Evolutionary conservation across 2,797 vertebrate species (phyloP).

Genomic region (Cyprinodon diabolis): DNA sequence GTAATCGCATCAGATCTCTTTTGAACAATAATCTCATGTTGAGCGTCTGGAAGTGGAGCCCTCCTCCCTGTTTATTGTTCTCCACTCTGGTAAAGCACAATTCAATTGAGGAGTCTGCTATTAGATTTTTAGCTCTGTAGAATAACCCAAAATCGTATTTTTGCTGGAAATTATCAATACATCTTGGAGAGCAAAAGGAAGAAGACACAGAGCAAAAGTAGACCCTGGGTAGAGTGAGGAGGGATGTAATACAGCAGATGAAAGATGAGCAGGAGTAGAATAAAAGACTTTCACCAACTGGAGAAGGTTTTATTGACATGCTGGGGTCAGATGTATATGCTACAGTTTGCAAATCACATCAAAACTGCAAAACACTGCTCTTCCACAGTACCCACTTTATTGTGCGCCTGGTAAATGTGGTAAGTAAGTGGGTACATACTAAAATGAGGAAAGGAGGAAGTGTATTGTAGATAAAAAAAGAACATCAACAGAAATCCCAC

Average conservation of each 20-base stretch:
- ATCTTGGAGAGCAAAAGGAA: conserved; percentile 94
- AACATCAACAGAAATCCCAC: not conserved
- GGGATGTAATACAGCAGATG: conserved; percentile 58
- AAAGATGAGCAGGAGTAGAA: conserved; percentile 65
- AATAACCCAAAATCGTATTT: conserved; percentile 98
- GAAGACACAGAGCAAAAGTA: conserved; percentile 91
- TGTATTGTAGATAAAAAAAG: conserved; percentile 10
- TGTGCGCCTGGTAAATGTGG: conserved; percentile 49
- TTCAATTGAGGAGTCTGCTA: conserved; percentile 92
- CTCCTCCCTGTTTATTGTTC: conserved; percentile 96
- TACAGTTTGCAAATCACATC: conserved; percentile 68
- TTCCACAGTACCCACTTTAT: conserved; percentile 50
- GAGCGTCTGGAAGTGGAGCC: conserved; percentile 89
- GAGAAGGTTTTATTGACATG: conserved; percentile 67
- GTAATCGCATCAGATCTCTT: conserved; percentile 93
- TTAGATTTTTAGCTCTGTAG: conserved; percentile 96
- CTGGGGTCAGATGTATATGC: conserved; percentile 62
- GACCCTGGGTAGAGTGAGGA: conserved; percentile 79
- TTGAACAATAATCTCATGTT: conserved; percentile 93
- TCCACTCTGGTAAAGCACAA: conserved; percentile 95
- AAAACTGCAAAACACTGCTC: conserved; percentile 63
- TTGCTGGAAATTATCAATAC: conserved; percentile 99
- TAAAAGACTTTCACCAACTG: conserved; percentile 70
- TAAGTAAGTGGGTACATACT: conserved; percentile 50
- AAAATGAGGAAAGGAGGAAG: conserved; percentile 42